Evolutionary conservation across 2,113 vertebrate species (phyloP), one percentile per base, ranked within the genome.

Genomic region (Pelusios castaneus): DNA sequence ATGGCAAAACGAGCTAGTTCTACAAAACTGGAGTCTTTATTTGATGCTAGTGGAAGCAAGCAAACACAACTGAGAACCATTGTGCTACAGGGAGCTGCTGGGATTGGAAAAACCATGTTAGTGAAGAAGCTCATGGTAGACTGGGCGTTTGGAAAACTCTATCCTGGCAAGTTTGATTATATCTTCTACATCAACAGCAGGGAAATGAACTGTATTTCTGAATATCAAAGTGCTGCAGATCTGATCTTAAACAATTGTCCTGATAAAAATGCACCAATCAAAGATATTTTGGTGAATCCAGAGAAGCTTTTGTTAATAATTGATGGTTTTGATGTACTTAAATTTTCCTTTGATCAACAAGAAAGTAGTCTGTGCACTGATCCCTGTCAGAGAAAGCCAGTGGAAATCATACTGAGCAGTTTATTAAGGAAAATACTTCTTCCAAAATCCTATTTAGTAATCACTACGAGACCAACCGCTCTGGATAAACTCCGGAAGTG

Each of bases 101-200:
- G 98, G 5, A 96, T 95, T 52, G 98, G 98, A 52, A 98, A 98
- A 94, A 97, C 98, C 0, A 89, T 9, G 2, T 55, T 85, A 0
- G 85, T 97, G n/a, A 97, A 95, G 84, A 95, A 94, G 58, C 89
- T 98, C 79, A 97, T 90, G 91, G n/a, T 80, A 49, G 95, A 96
- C 43, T 98, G 98, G 97, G 90, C 41, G 3, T 85, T 94, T 56
- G 96, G 95, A 55, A 47, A 10, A 1, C 52, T 94, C 5, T 95
- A 81, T 7, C 2, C 10, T 0, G 86, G 96, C 22, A 88, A 8
- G 45, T 98, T 98, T 94, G 88, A 95, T 38, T 95, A 95, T 1
- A 4, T 98, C 25, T 97, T 98, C 94, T 98, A 97, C 63, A 24
- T 98, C 4, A 95, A 94, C 77, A 98, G 98, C 80, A 96, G 95